A percentile compares a stretch with the other conserved stretches of the same genome.
Evolutionary conservation across 1,140 invertebrate species (phyloP).

Genomic region (Saccostrea echinata): DNA sequence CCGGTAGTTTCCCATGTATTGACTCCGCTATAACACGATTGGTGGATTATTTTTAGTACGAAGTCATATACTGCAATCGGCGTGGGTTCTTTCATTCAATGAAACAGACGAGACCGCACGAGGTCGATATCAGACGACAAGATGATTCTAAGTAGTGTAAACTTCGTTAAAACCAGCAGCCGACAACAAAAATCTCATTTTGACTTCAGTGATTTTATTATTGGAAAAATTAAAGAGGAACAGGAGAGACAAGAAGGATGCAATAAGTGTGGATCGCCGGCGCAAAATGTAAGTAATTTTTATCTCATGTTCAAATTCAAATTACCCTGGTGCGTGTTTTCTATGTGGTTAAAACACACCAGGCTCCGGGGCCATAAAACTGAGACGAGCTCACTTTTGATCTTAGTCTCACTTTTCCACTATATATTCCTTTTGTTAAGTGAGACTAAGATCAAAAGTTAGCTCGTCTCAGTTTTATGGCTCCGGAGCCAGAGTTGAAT

Average conservation of each 20-base stretch:
- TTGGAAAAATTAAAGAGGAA: slow-evolving; percentile 44
- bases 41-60: slow-evolving; percentile 18
- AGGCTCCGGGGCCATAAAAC: too few relatives aligned
- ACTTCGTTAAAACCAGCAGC: slow-evolving; percentile 44
- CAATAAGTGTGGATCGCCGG: background rate
- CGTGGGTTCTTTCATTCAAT: slow-evolving; percentile 23
- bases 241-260: background rate
- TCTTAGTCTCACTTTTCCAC: too few relatives aligned
- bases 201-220: slow-evolving; percentile 48
- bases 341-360: too few relatives aligned
- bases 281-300: background rate
- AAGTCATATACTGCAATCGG: slow-evolving; percentile 38
- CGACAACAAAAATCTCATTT: slow-evolving; percentile 20
- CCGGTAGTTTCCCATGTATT: slow-evolving; percentile 27
- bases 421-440: too few relatives aligned
- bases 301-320: slow-evolving; percentile 14
- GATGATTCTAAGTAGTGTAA: slow-evolving; percentile 49
- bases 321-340: background rate
- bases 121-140: slow-evolving; percentile 40
- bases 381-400: too few relatives aligned
- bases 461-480: too few relatives aligned
- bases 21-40: background rate
- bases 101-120: slow-evolving; percentile 26
- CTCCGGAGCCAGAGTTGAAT: too few relatives aligned
- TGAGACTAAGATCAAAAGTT: too few relatives aligned